phyloP scores from a whole-genome alignment of 2,888 invertebrate species.

The Lottia gigantea region DNA sequence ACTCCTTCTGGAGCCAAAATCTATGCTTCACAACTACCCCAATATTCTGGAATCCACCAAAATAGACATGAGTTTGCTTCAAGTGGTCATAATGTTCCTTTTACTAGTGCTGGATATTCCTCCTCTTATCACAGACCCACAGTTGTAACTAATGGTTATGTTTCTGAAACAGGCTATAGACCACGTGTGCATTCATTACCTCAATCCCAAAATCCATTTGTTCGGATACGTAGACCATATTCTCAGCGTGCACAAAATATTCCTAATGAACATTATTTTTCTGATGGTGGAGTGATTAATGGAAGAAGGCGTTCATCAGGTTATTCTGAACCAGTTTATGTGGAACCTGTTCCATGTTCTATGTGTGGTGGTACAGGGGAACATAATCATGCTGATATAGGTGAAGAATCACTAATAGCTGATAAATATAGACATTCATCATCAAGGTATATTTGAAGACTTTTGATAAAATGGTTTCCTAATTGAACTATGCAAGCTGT shows the following conservation, averaged over 20 bases:
- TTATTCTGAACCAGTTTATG: constrained; percentile 2
- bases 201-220: background rate
- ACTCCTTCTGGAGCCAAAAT: constrained; percentile 31
- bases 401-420: constrained; percentile 34
- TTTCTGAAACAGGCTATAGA: constrained; percentile 13
- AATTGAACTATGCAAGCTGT: too few species aligned
- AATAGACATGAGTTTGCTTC: background rate
- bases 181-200: constrained; percentile 3
- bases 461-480: too few species aligned
- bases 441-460: too few species aligned
- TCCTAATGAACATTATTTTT: background rate
- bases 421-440: constrained; percentile 4
- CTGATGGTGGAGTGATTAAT: background rate
- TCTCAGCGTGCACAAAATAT: background rate
- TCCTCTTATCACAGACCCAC: background rate
- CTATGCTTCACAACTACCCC: constrained; percentile 17
- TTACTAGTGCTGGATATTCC: background rate
- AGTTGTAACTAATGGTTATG: constrained; percentile 8
- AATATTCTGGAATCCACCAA: background rate
- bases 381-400: constrained; percentile 49
- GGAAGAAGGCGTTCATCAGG: background rate
- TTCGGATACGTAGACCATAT: background rate
- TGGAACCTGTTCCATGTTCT: constrained; percentile 42
- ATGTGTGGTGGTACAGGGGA: constrained; percentile 46
- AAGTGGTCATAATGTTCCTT: background rate